A percentile compares a stretch with the other conserved stretches of the same genome.
Evolutionary conservation across 2,888 invertebrate species (phyloP).

Genomic region (Lamellibrachia columna): DNA sequence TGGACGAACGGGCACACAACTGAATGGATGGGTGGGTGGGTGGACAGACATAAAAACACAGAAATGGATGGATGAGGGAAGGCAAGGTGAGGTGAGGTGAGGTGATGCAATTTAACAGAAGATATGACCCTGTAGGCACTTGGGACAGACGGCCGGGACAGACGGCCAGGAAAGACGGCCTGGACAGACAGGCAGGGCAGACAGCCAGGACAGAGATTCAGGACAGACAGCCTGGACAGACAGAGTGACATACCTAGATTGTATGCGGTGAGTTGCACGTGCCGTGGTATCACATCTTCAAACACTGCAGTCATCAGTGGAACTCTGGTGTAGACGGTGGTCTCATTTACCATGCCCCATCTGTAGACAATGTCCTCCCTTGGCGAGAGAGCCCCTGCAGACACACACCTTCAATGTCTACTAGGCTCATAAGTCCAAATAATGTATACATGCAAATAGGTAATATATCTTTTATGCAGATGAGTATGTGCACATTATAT

Average conservation of each 20-base stretch:
- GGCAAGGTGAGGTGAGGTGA: neutral
- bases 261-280: conserved; percentile 38
- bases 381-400: conserved; percentile 23
- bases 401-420: neutral
- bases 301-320: conserved; percentile 41
- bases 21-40: neutral
- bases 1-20: neutral
- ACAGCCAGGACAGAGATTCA: neutral
- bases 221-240: neutral
- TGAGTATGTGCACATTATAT: too few species aligned
- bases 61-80: neutral
- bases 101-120: neutral
- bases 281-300: conserved; percentile 32
- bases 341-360: conserved; percentile 33
- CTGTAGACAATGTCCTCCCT: conserved; percentile 32
- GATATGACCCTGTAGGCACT: too few species aligned
- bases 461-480: neutral
- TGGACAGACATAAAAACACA: neutral
- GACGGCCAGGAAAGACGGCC: neutral
- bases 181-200: neutral
- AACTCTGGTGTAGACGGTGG: conserved; percentile 35
- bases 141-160: neutral
- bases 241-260: conserved; percentile 46
- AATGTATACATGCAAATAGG: neutral
- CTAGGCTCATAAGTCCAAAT: neutral